These are phyloP conservation scores for Neocrepidodera transversa DNA, from an alignment of 2,888 invertebrate genomes.

Conservation along the genomic window DNA sequence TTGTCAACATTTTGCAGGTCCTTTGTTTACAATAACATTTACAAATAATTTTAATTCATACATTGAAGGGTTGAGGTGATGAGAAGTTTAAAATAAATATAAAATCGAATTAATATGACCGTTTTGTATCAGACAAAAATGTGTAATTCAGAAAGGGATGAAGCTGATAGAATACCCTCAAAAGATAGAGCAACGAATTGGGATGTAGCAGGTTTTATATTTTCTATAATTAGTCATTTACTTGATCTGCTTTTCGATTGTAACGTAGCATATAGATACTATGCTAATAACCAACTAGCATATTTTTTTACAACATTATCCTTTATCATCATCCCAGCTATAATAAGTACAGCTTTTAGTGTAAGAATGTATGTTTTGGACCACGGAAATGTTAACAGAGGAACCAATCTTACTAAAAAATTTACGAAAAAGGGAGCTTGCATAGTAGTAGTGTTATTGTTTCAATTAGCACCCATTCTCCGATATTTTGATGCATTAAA, in stretches of 20 bases:
- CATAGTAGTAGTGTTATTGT: conserved; percentile 68
- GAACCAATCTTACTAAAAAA: conserved; percentile 65
- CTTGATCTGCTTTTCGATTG: conserved; percentile 74
- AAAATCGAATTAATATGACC: conserved; percentile 46
- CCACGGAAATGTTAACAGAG: conserved; percentile 64
- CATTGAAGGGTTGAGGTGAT: conserved; percentile 14
- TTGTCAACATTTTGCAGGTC: conserved; percentile 16
- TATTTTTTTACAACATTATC: conserved; percentile 74
- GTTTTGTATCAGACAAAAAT: conserved; percentile 52
- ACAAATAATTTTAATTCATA: not conserved
- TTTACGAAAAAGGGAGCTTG: conserved; percentile 67
- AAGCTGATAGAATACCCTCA: conserved; percentile 68
- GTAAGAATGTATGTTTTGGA: conserved; percentile 72
- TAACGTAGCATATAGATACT: conserved; percentile 72
- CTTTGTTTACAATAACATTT: conserved; percentile 16
- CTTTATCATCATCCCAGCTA: conserved; percentile 76
- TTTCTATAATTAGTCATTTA: conserved; percentile 74
- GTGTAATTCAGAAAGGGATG: conserved; percentile 62
- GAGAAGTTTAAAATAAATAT: conserved; percentile 1
- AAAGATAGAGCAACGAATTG: conserved; percentile 66
- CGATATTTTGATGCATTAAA: conserved; percentile 70
- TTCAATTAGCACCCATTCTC: conserved; percentile 78
- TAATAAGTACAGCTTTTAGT: conserved; percentile 78
- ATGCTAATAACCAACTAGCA: conserved; percentile 62
- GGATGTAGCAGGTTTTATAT: conserved; percentile 70